Base-by-base conservation (phyloP, 2,888 invertebrate genomes). In the Pheosia tremula region DNA sequence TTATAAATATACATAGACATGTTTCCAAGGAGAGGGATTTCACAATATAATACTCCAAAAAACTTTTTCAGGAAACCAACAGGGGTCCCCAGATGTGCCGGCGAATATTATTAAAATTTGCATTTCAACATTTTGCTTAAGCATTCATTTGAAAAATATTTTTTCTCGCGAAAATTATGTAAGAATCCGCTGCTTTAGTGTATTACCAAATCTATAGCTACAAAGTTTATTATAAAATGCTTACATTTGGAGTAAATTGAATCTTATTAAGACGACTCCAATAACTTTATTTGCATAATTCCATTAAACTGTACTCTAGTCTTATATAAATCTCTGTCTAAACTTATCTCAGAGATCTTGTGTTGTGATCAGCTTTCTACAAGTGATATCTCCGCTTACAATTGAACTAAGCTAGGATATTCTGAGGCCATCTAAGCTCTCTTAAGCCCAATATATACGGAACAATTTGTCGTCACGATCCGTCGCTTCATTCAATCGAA, bases 371-470 rank as follows among this genome's bases (percentile, higher is more conserved):
- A 24, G 24, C 8, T 24, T 50, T 24, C 50, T 37, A 53, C 37
- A 53, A 53, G 36, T 53, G 53, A 53, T 37, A 53, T 53, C 5
- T 37, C 11, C 37, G 37, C 53, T 36, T 53, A 53, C 37, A 53
- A 53, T 37, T 37, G 36, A 10, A 37, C 53, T 11, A 5, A 53
- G 52, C 52, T 9, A 53, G 36, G 37, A 37, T 53, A 36, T 53
- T 53, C 10, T 9, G 10, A 53, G 52, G 52, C 36, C 1, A 53
- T 53, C 52, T 37, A 36, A 9, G 52, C 24, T 53, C 36, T 53
- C 13, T 13, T 13, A 50, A 8, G 6, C 47, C 10, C 24, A 24
- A 24, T 24, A n/a, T 47, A 47, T 10, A 10, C 47, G n/a, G 13
- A 13, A 24, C 24, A 5, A 8, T 13, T 50, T 24, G 50, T 24